These are phyloP conservation scores for Sebastes itinus DNA, from an alignment of 2,797 vertebrate species.

Conservation along the genomic window DNA sequence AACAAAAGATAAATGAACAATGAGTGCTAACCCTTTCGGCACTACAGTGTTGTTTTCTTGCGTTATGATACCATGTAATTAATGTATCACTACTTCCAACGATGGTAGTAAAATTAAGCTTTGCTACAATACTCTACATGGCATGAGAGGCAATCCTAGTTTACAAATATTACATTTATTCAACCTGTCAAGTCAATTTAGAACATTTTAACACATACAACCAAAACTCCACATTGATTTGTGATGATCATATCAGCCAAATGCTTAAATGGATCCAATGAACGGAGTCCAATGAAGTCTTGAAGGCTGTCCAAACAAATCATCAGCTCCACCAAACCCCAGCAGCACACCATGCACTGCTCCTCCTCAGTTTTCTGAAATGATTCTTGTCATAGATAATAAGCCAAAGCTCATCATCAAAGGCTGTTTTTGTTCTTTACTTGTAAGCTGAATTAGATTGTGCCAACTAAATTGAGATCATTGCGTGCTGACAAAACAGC, in stretches of 20 bases:
- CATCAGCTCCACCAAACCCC: constrained; percentile 20
- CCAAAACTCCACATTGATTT: neutral
- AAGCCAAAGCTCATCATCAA: constrained; percentile 17
- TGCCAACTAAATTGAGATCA: constrained; percentile 29
- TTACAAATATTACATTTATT: neutral
- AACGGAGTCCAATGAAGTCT: neutral
- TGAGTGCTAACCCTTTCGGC: constrained; percentile 2
- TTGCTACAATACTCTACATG: neutral
- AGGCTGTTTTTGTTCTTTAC: constrained; percentile 24
- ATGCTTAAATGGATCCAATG: neutral
- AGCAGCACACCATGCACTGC: constrained; percentile 14
- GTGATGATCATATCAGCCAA: neutral
- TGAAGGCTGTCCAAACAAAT: constrained; percentile 37
- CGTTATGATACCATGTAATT: neutral
- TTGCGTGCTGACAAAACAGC: neutral
- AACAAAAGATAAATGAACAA: neutral
- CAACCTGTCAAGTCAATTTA: neutral
- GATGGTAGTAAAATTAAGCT: constrained; percentile 1
- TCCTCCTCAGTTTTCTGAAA: constrained; percentile 30
- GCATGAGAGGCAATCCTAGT: neutral
- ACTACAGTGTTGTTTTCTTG: constrained; percentile 1
- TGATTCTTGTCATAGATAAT: constrained; percentile 40
- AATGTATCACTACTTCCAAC: neutral
- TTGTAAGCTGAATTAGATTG: constrained; percentile 18
- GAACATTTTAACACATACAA: neutral